Percentiles rank a stretch among this genome's conserved stretches.
Evolutionary conservation across 64 coral and sea anemone genomes (phyloP).

Genomic region (Pocillopora damicornis): DNA sequence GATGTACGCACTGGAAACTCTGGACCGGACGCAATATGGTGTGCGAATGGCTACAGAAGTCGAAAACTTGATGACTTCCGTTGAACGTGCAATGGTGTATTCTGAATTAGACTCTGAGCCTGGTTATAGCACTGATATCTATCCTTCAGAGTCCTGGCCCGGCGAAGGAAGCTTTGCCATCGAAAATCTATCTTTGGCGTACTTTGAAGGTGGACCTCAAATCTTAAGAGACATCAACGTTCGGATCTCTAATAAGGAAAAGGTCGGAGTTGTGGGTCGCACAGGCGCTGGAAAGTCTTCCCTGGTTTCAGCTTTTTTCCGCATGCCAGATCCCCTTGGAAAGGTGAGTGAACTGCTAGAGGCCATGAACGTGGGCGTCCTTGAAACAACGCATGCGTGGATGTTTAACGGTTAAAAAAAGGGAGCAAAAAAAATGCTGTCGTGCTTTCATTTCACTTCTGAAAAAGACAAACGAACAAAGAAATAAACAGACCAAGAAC

Average conservation of each 20-base stretch:
- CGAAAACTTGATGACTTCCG: neutral
- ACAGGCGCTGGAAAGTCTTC: neutral
- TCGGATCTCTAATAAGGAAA: neutral
- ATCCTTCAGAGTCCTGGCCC: slow-evolving; percentile 28
- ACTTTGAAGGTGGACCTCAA: neutral
- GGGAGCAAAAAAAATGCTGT: too few species aligned
- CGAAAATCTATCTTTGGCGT: neutral
- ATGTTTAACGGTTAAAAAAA: too few species aligned
- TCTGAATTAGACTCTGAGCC: slow-evolving; percentile 10
- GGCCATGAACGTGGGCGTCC: too few species aligned
- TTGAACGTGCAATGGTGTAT: neutral
- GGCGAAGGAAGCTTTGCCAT: slow-evolving; percentile 31
- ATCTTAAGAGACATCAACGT: neutral
- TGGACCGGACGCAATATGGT: neutral
- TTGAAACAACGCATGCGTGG: too few species aligned
- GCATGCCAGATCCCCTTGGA: neutral
- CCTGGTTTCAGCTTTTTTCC: neutral
- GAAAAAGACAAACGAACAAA: too few species aligned
- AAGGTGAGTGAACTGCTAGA: neutral
- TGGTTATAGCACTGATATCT: slow-evolving; percentile 18
- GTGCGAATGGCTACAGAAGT: neutral
- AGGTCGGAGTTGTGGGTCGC: neutral
- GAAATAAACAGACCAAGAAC: too few species aligned
- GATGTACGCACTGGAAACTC: neutral
- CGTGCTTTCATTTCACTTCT: too few species aligned